Conservation (phyloP, 2,797 vertebrate species). For the Miichthys miiuy region DNA sequence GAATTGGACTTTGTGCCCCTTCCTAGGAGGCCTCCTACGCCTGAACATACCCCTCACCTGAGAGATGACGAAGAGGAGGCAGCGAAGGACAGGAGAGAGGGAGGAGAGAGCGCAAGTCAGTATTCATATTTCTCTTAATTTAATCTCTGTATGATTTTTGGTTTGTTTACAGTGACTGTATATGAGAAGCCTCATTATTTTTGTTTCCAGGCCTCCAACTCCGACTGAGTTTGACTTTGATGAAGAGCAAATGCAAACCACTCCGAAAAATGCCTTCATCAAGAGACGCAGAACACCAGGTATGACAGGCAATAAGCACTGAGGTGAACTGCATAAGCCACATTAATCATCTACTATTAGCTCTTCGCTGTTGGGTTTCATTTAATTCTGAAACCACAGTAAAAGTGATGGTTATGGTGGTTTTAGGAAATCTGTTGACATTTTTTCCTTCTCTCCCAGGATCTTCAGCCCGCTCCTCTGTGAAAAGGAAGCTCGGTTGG, state of each 20-base stretch:
- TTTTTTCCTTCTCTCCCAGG: conserved; percentile 61
- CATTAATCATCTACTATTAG: not conserved
- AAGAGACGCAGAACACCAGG: conserved; percentile 91
- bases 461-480: conserved; percentile 85
- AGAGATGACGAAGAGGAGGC: conserved; percentile 84
- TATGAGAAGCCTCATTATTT: not conserved
- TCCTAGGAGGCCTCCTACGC: conserved; percentile 89
- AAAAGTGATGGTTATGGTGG: not conserved
- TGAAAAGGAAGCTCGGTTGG: conserved; percentile 92
- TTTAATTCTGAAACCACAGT: not conserved
- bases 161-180: not conserved
- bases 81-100: conserved; percentile 82
- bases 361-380: not conserved
- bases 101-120: conserved; percentile 83
- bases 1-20: conserved; percentile 89
- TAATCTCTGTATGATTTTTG: too few relatives aligned
- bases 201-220: conserved; percentile 80
- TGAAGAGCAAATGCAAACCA: conserved; percentile 87
- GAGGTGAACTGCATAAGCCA: not conserved
- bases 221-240: conserved; percentile 94
- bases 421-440: too few relatives aligned
- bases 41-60: conserved; percentile 88
- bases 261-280: conserved; percentile 90
- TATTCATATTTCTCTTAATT: conserved; percentile 15
- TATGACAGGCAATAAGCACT: conserved; percentile 51